These are phyloP conservation scores for Tretioscincus oriximinensis DNA, from an alignment of 2,113 vertebrate genomes.

Conservation along the genomic window DNA sequence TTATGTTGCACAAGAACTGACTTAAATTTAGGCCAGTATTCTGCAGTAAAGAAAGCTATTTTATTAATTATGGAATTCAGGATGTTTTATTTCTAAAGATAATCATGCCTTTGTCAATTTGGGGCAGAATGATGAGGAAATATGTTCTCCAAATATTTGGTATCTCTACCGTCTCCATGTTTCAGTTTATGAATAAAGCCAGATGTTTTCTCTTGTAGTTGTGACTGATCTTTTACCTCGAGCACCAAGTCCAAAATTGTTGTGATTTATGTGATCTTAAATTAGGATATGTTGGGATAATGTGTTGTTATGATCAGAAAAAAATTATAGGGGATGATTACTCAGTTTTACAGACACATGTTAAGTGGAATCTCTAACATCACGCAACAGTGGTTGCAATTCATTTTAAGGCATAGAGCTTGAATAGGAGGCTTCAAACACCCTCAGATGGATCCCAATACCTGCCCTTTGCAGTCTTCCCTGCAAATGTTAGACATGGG, in stretches of 20 bases:
- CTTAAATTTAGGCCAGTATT: constrained; percentile 26
- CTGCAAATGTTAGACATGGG: too few species aligned
- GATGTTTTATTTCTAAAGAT: constrained; percentile 12
- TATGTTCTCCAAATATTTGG: constrained; percentile 33
- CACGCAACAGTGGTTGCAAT: too few species aligned
- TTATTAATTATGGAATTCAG: not conserved
- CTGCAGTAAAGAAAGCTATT: constrained; percentile 11
- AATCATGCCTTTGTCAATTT: constrained; percentile 23
- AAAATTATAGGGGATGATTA: too few species aligned
- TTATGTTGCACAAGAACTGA: constrained; percentile 18
- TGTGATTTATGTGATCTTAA: not conserved
- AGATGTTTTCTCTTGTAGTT: constrained; percentile 40
- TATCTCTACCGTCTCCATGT: constrained; percentile 42
- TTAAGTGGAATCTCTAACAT: too few species aligned
- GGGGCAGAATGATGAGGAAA: constrained; percentile 25
- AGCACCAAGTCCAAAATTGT: not conserved
- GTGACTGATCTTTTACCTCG: not conserved
- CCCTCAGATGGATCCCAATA: too few species aligned
- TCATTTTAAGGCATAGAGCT: too few species aligned
- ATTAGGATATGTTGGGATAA: not conserved
- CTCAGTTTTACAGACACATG: too few species aligned
- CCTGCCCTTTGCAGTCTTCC: too few species aligned
- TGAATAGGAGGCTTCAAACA: too few species aligned
- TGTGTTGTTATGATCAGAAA: not conserved
- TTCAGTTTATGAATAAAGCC: constrained; percentile 62